Base-by-base conservation (phyloP, 1,140 invertebrate species). In the Diorhabda carinulata region DNA sequence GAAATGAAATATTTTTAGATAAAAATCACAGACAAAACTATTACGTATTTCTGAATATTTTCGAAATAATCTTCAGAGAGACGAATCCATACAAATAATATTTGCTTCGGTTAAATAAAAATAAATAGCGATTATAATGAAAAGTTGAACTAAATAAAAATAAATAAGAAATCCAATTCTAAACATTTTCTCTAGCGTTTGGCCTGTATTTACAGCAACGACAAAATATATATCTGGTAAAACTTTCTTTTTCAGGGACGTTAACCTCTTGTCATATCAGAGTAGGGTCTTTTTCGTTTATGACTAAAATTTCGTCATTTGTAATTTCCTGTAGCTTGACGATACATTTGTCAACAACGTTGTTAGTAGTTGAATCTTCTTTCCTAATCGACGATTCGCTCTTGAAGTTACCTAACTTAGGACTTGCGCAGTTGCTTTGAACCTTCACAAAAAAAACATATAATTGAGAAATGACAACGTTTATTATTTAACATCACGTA, bases 141-240 rank as follows among this genome's bases (percentile, higher is more conserved):
- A 68, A 68, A 68, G 42, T 52, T 68, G 57, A 68, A 60, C 25
- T 3, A 7, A 52, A 71, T 70, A 75, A 72, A 72, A 61, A 66
- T 60, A 71, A 73, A 65, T 60, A 72, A 74, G 70, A 73, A 74
- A 69, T 72, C 43, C n/a, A 69, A 64, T 69, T 56, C 73, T 80
- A 80, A 70, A 80, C 78, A 76, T 77, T 74, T 70, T 80, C 77
- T 69, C 78, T 76, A 74, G 70, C 57, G 66, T 77, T 76, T 69
- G 77, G 67, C 72, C 74, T 79, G 70, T 80, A 79, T 80, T 78
- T 80, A 79, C 79, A 80, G 75, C 79, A 80, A 58, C 76, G 79
- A 79, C 79, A 80, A 67, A 80, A 80, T 68, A 80, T 78, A 64
- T 79, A 80, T 68, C 76, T 78, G 70, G 78, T 71, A 62, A 80